A percentile compares a stretch with the other conserved stretches of the same genome.
Evolutionary conservation across 2,113 vertebrate species (phyloP).

Genomic region (Probosciger aterrimus): DNA sequence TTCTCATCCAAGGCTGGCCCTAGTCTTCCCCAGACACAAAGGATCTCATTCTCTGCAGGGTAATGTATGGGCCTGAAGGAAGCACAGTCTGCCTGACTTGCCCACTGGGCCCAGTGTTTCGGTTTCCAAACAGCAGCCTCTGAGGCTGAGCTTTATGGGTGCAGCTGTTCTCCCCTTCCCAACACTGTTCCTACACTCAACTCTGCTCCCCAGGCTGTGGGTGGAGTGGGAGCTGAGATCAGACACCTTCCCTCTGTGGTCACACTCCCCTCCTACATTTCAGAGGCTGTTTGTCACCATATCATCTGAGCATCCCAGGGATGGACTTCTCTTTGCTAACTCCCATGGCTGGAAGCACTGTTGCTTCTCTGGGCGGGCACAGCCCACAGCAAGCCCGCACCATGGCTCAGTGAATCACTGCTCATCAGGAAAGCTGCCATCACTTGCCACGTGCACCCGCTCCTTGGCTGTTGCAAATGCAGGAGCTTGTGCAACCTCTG

Average conservation of each 20-base stretch:
- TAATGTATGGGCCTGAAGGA: background rate
- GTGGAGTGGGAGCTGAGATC: background rate
- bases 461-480: rapidly evolving
- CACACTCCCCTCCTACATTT: background rate
- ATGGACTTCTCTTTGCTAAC: background rate
- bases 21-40: background rate
- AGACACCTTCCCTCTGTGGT: background rate
- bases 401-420: background rate
- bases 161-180: background rate
- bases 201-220: background rate
- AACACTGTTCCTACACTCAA: background rate
- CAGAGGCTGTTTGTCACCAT: background rate
- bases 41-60: background rate
- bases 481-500: background rate
- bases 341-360: rapidly evolving
- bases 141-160: background rate
- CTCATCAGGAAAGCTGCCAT: background rate
- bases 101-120: background rate
- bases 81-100: background rate
- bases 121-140: background rate
- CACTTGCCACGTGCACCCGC: rapidly evolving
- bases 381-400: background rate
- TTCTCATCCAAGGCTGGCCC: background rate
- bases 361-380: background rate
- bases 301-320: rapidly evolving